Percentiles rank a stretch among this genome's conserved stretches.
These are phyloP conservation scores for Atractosteus spatula DNA, from an alignment of 2,113 vertebrate species.

Conservation along the genomic window DNA sequence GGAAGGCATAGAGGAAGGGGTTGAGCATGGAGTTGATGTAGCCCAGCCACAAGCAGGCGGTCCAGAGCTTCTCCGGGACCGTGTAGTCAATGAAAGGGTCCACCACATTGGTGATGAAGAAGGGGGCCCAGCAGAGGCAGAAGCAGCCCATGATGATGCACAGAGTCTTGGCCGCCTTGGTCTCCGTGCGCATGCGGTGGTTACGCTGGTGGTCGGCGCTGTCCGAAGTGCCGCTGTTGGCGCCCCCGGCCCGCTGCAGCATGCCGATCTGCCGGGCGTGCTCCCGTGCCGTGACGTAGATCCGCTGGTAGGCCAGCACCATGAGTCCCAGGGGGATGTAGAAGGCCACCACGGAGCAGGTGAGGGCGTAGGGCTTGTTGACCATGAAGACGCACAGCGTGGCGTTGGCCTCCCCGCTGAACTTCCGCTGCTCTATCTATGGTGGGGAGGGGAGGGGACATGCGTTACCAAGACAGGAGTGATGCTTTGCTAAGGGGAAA, in stretches of 20 bases:
- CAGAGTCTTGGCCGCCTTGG: slow-evolving; percentile 95
- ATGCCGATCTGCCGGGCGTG: slow-evolving; percentile 89
- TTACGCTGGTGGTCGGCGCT: slow-evolving; percentile 81
- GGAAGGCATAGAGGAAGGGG: slow-evolving; percentile 97
- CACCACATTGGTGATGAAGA: slow-evolving; percentile 94
- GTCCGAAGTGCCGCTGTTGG: slow-evolving; percentile 57
- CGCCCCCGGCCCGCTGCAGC: slow-evolving; percentile 83
- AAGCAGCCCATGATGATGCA: slow-evolving; percentile 99
- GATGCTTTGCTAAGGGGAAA: too few relatives aligned
- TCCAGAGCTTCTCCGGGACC: slow-evolving; percentile 88
- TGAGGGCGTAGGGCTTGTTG: slow-evolving; percentile 96
- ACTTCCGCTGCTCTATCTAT: slow-evolving; percentile 84
- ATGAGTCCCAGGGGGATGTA: slow-evolving; percentile 94
- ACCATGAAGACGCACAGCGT: slow-evolving; percentile 97
- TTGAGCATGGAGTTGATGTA: slow-evolving; percentile 99
- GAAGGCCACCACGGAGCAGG: slow-evolving; percentile 97
- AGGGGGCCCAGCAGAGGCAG: slow-evolving; percentile 97
- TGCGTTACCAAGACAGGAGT: too few relatives aligned
- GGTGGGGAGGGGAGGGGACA: slow-evolving; percentile 2
- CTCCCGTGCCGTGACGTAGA: slow-evolving; percentile 89
- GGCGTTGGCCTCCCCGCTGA: slow-evolving; percentile 79
- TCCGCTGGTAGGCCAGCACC: slow-evolving; percentile 96
- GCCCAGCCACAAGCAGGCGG: slow-evolving; percentile 93
- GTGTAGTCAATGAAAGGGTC: slow-evolving; percentile 94
- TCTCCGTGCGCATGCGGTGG: slow-evolving; percentile 93